Percentiles rank a stretch among this genome's conserved stretches.
These are phyloP conservation scores for Dasyurus viverrinus DNA, from an alignment of 2,113 vertebrate species.

Conservation along the genomic window DNA sequence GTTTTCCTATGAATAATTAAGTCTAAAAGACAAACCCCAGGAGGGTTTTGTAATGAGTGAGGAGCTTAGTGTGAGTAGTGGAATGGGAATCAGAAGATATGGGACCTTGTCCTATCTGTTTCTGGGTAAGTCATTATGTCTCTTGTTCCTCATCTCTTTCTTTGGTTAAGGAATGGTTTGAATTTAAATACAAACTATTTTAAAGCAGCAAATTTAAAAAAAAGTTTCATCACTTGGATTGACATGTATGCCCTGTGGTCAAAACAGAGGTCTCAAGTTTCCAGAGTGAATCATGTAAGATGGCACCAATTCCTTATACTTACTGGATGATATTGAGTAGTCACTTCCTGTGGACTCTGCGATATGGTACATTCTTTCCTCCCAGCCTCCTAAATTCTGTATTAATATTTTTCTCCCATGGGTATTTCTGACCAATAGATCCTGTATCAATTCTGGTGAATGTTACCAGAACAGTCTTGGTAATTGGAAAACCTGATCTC, in stretches of 20 bases:
- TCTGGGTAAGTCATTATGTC: not conserved
- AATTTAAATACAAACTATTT: not conserved
- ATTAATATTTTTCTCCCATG: not conserved
- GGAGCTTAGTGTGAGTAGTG: not conserved
- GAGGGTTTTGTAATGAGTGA: not conserved
- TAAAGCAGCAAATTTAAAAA: not conserved
- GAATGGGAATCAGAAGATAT: not conserved
- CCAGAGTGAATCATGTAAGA: not conserved
- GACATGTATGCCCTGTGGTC: not conserved
- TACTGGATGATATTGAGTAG: not conserved
- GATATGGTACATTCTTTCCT: not conserved
- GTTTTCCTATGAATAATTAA: not conserved
- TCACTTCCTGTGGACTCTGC: not conserved
- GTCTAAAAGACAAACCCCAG: not conserved
- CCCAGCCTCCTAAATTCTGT: not conserved
- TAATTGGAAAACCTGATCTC: not conserved
- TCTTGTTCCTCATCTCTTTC: not conserved
- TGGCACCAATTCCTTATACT: not conserved
- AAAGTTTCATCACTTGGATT: not conserved
- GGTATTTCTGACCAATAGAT: not conserved
- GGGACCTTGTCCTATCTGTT: not conserved
- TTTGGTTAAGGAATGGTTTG: not conserved
- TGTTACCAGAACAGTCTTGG: not conserved
- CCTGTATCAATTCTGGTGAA: not conserved
- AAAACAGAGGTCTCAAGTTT: not conserved